phyloP scores from a whole-genome alignment of 2,888 invertebrate genomes.

The Tenthredo mesomela region DNA sequence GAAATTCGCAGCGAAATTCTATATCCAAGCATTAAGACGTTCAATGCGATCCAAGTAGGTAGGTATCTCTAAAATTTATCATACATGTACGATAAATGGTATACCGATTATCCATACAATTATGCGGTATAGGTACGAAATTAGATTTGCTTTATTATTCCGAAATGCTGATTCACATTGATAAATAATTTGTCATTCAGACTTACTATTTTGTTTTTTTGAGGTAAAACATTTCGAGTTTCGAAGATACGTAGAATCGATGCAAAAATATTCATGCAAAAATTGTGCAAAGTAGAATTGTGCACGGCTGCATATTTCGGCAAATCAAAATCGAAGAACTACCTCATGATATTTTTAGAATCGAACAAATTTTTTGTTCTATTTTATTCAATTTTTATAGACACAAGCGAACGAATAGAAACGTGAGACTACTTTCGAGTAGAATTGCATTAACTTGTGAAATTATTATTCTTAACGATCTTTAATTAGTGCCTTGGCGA shows the following conservation, averaged over 20 bases:
- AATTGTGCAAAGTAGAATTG: neutral
- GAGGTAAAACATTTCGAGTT: neutral
- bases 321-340: neutral
- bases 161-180: neutral
- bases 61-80: neutral
- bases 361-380: neutral
- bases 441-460: conserved; percentile 1
- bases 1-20: neutral
- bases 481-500: conserved; percentile 32
- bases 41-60: neutral
- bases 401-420: neutral
- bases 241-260: neutral
- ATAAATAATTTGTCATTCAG: neutral
- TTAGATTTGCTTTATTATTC: neutral
- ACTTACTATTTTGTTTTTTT: neutral
- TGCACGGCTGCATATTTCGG: neutral
- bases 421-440: neutral
- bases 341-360: neutral
- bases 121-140: neutral
- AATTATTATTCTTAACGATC: conserved; percentile 43
- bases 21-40: neutral
- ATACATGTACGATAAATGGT: neutral
- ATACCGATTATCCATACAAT: neutral
- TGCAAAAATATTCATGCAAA: neutral
- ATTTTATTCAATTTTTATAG: neutral